Conservation (phyloP, 1,140 invertebrate genomes). For the Monomorium pharaonis region DNA sequence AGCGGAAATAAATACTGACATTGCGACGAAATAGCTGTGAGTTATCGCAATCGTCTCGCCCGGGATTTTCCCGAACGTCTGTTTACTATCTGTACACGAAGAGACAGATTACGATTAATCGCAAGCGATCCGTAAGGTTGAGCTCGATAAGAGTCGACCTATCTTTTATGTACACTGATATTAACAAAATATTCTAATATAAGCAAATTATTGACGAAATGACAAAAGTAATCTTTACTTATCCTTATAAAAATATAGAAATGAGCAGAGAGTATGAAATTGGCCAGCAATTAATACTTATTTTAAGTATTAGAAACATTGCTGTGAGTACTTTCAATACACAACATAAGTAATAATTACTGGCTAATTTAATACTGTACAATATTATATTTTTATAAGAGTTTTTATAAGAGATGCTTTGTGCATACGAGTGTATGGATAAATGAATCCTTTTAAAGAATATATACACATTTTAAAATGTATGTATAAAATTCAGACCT, state of each 20-base stretch:
- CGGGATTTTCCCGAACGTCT: not conserved
- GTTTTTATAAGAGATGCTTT: too few species aligned
- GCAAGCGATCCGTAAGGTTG: not conserved
- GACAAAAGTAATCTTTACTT: not conserved
- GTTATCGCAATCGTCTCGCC: not conserved
- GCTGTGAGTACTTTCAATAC: too few species aligned
- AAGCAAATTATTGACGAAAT: not conserved
- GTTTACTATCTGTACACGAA: not conserved
- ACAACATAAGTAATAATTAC: too few species aligned
- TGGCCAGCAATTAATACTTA: too few species aligned
- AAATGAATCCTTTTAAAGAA: not conserved
- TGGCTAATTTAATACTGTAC: too few species aligned
- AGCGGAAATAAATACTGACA: constrained; percentile 11
- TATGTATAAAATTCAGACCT: not conserved
- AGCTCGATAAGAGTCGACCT: not conserved
- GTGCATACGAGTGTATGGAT: not conserved
- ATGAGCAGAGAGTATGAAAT: too few species aligned
- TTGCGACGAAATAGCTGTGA: not conserved
- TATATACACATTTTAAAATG: not conserved
- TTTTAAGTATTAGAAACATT: too few species aligned
- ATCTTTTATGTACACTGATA: constrained; percentile 9
- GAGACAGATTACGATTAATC: not conserved
- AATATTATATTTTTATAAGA: too few species aligned
- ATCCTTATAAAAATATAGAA: too few species aligned
- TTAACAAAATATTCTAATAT: not conserved